Conservation (phyloP, 2,888 invertebrate genomes). For the Yponomeuta plumbellus region DNA sequence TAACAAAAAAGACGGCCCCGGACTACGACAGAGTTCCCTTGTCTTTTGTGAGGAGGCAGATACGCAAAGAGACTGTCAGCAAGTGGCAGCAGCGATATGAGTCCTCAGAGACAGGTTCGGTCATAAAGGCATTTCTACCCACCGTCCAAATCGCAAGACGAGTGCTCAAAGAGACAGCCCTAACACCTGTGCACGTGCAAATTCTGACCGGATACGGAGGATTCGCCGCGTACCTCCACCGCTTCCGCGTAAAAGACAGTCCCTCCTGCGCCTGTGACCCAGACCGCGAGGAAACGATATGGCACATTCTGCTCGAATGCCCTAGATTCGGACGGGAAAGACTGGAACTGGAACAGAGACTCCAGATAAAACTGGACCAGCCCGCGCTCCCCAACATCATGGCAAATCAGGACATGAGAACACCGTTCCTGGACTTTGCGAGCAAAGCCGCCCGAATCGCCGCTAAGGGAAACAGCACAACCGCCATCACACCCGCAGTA, state of each 20-base stretch:
- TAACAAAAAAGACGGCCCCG: slow-evolving; percentile 10
- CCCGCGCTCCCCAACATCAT: no score
- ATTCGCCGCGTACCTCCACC: no score
- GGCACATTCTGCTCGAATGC: no score
- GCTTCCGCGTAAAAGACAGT: no score
- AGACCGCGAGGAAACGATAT: no score
- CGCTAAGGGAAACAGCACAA: no score
- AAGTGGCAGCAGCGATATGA: slow-evolving; percentile 16
- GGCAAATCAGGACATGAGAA: no score
- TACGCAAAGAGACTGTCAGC: slow-evolving; percentile 5
- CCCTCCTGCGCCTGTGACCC: no score
- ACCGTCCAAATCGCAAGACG: background rate
- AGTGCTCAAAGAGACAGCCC: background rate
- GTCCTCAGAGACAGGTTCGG: slow-evolving; percentile 1
- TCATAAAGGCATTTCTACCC: slow-evolving; percentile 2
- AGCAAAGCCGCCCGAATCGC: no score
- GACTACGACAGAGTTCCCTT: slow-evolving; percentile 15
- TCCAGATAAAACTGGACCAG: background rate
- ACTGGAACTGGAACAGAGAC: background rate
- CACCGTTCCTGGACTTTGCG: no score
- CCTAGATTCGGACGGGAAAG: background rate
- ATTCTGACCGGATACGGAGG: no score
- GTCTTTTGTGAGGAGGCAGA: slow-evolving; percentile 15
- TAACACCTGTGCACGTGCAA: background rate
- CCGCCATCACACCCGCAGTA: no score